Evolutionary conservation across 1,140 invertebrate genomes (phyloP).

Genomic region (Latrodectus geometricus): DNA sequence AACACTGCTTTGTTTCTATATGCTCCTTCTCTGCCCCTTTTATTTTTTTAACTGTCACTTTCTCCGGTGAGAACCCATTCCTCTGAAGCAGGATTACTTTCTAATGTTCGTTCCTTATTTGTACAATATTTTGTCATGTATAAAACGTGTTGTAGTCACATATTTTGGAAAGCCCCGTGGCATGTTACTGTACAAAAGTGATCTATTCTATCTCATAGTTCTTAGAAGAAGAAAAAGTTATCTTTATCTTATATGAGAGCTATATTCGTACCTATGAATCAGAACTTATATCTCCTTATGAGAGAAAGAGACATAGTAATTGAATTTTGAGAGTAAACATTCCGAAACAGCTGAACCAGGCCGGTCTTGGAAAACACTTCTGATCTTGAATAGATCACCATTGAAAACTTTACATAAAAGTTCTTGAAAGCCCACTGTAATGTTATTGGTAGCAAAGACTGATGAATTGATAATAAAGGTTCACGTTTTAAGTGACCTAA

Average conservation of each 20-base stretch:
- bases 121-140: background rate
- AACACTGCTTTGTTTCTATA: background rate
- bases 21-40: background rate
- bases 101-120: background rate
- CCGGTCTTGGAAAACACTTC: slow-evolving; percentile 5
- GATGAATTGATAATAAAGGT: slow-evolving; percentile 32
- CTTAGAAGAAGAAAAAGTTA: slow-evolving; percentile 40
- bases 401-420: background rate
- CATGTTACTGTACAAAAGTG: slow-evolving; percentile 48
- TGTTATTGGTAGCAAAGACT: slow-evolving; percentile 26
- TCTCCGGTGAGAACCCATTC: background rate
- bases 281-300: background rate
- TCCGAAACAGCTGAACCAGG: slow-evolving; percentile 36
- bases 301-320: background rate
- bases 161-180: slow-evolving; percentile 10
- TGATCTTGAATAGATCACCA: slow-evolving; percentile 14
- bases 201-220: slow-evolving; percentile 40
- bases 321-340: slow-evolving; percentile 33
- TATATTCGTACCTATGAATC: slow-evolving; percentile 17
- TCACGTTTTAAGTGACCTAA: slow-evolving; percentile 51
- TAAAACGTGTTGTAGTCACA: slow-evolving; percentile 3
- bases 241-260: slow-evolving; percentile 31
- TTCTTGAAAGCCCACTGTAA: slow-evolving; percentile 52
- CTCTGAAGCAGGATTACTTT: background rate
- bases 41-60: background rate